Evolutionary conservation across 2,113 vertebrate species (phyloP).

Genomic region (Sylvietta virens): DNA sequence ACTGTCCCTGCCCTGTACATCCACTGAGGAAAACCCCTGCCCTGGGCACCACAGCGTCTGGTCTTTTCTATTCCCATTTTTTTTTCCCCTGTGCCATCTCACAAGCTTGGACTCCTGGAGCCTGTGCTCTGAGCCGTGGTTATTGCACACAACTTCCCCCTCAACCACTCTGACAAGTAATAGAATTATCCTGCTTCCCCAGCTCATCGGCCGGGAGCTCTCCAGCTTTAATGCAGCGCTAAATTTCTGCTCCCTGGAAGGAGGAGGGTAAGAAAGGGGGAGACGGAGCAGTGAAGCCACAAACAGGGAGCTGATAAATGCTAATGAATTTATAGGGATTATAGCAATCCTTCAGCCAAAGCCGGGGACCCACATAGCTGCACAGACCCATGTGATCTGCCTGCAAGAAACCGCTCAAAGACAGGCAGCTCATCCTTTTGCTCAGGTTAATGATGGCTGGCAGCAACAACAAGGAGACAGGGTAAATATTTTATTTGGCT

Average conservation of each 20-base stretch:
- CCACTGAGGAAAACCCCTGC: neutral
- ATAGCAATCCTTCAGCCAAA: neutral
- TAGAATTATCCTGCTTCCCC: constrained; percentile 37
- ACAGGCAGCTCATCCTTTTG: neutral
- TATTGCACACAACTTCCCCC: constrained; percentile 1
- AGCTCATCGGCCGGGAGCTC: neutral
- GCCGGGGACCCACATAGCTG: neutral
- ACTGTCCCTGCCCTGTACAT: neutral
- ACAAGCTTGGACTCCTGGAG: neutral
- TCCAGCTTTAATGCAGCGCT: neutral
- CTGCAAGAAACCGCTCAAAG: neutral
- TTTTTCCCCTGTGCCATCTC: accelerated
- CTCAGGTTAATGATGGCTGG: neutral
- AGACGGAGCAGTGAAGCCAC: neutral
- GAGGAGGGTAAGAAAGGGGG: neutral
- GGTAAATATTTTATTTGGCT: neutral
- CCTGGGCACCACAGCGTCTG: neutral
- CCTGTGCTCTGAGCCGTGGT: neutral
- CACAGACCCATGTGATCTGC: neutral
- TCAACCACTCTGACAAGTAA: neutral
- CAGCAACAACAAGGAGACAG: neutral
- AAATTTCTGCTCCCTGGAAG: neutral
- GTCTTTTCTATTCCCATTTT: neutral
- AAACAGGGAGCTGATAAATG: constrained; percentile 1
- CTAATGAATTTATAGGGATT: constrained; percentile 42